Conservation (phyloP, 2,888 invertebrate species). For the Caprella mutica region DNA sequence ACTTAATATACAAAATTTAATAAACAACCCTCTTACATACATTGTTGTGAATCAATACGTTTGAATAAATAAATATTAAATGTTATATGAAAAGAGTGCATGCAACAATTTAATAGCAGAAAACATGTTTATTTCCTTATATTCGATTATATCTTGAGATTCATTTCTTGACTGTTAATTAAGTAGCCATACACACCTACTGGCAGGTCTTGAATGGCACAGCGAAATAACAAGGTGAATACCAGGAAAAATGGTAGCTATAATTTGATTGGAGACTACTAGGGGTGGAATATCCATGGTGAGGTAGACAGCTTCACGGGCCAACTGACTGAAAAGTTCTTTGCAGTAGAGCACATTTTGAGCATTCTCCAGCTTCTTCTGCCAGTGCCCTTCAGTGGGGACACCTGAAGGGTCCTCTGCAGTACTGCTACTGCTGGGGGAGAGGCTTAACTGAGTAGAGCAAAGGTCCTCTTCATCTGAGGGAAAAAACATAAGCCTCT, state of each 20-base stretch:
- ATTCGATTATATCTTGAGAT: no score
- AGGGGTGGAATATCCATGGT: constrained; percentile 90
- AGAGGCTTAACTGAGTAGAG: constrained; percentile 41
- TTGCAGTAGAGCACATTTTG: constrained; percentile 96
- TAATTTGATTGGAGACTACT: constrained; percentile 93
- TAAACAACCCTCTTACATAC: no score
- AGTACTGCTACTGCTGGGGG: constrained; percentile 8
- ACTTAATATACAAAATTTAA: no score
- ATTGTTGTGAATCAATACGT: not conserved
- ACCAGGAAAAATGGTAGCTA: constrained; percentile 85
- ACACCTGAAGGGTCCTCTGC: constrained; percentile 52
- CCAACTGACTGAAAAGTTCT: constrained; percentile 84
- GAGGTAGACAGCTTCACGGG: constrained; percentile 85
- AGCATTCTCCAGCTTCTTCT: constrained; percentile 88
- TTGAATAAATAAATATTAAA: not conserved
- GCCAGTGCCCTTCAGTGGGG: constrained; percentile 67
- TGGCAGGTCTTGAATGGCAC: constrained; percentile 50
- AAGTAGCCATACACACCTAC: constrained; percentile 13
- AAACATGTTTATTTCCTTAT: not conserved
- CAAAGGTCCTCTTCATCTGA: constrained; percentile 80
- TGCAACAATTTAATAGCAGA: not conserved
- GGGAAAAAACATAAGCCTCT: no score
- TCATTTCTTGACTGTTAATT: no score
- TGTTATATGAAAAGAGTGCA: not conserved
- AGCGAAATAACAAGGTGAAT: constrained; percentile 83